Base-by-base conservation (phyloP, 2,113 vertebrate genomes). In the Apodemus sylvaticus region DNA sequence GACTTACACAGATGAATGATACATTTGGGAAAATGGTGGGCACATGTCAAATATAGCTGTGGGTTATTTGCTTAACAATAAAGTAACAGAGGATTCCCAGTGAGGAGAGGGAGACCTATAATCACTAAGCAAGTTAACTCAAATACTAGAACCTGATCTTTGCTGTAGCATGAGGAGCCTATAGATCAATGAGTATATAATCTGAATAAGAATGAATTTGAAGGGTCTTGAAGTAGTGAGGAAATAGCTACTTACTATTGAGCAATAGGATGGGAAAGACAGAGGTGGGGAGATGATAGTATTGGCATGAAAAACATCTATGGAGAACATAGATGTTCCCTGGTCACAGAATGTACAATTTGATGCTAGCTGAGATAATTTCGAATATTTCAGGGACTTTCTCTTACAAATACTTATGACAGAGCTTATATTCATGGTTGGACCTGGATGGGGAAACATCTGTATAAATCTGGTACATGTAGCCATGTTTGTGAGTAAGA, bases 381-480 rank as follows among this genome's bases (percentile, higher is more conserved):
- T 77, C 31, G n/a, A 51, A 20, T 7, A 73, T 68, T 22, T 42
- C 4, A 9, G 51, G 24, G 34, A 6, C 12, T 74, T 34, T 74
- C 13, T 62, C 7, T 17, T 39, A 6, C 42, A 45, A 39, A 34
- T 85, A 17, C n/a, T 79, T 19, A 16, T 6, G 0, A 7, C 5
- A 5, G 5, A 11, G 29, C n/a, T 58, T n/a, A 14, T 51, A 2
- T 51, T n/a, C 39, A 55, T n/a, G 5, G 12, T 79, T 51, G 26
- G 14, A 20, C 1, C 11, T 79, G 64, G 39, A 29, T 14, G 66
- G 36, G 12, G 73, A 78, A 39, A 7, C 55, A 92, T 48, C 31
- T 24, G 1, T 19, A 42, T 4, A 31, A 20, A 34, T 0, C 58
- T 39, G 29, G 17, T 20, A 24, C 5, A 1, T 2, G 0, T 12